Base-by-base conservation (phyloP, 2,888 invertebrate species). In the Thumatha senex region DNA sequence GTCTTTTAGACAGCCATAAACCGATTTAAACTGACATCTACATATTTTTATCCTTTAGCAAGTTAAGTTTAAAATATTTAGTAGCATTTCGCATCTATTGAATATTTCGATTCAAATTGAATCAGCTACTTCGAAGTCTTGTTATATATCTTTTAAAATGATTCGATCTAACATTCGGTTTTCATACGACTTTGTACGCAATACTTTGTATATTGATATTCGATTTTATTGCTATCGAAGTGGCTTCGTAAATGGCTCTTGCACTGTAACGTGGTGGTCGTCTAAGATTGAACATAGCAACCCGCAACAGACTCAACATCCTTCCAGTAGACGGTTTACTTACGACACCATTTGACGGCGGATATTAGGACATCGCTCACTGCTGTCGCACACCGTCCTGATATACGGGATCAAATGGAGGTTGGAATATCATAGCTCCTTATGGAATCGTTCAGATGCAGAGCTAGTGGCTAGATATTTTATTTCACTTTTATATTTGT, bases 341-440 rank as follows among this genome's bases (percentile, higher is more conserved):
- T 62, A 54, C 64, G 68, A 66, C 72, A 70, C 80, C 72, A 83
- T 86, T 86, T 74, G 78, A 70, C 63, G 63, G 76, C 86, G 87
- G 88, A 88, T 88, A 88, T 88, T 86, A 82, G 78, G 74, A 73
- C 81, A 88, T 88, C 86, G 76, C 76, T 88, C 88, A 87, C 74
- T 73, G 76, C 77, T 78, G 78, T 76, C 79, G 70, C 61, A 48
- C 58, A 57, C 67, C 51, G 60, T 70, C 67, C 65, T 83, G 82
- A 84, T 82, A 76, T 79, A 84, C 67, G 67, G 65, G 48, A 61
- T 58, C 51, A 55, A 48, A 59, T 51, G 56, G 42, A 54, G 46
- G 70, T 67, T 46, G 51, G 54, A 60, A 67, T 67, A 67, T 64
- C 66, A 57, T 63, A 67, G 60, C 62, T 70, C 60, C 61, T 70